A percentile compares a stretch with the other conserved stretches of the same genome.
phyloP scores from a whole-genome alignment of 2,888 invertebrate genomes.

The Agriopis leucophaearia region DNA sequence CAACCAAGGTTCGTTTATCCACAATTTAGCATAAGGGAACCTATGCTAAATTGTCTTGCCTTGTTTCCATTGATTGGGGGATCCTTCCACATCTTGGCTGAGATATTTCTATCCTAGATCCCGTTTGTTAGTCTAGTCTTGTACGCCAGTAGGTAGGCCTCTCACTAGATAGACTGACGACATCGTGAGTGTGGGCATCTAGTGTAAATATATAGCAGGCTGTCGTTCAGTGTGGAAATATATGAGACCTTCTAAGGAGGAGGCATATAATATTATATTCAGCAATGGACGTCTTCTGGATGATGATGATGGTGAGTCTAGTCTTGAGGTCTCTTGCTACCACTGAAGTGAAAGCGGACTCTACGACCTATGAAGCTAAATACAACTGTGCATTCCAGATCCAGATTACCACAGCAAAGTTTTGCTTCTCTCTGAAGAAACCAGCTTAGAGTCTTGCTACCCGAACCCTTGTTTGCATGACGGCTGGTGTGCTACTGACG shows the following conservation, averaged over 20 bases:
- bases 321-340: background rate
- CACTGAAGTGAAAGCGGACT: background rate
- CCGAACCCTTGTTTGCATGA: slow-evolving; percentile 91
- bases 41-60: no score
- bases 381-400: slow-evolving; percentile 71
- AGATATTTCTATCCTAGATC: no score
- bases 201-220: no score
- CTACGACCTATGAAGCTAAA: background rate
- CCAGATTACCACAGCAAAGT: slow-evolving; percentile 88
- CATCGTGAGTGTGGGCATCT: no score
- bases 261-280: background rate
- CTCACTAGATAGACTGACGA: no score
- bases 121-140: no score
- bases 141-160: no score
- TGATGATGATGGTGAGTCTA: no score
- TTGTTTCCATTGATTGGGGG: no score
- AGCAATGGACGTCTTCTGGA: background rate
- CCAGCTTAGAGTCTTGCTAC: slow-evolving; percentile 88
- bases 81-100: no score
- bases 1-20: slow-evolving; percentile 76
- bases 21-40: background rate
- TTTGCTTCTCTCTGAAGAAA: slow-evolving; percentile 85
- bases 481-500: slow-evolving; percentile 88
- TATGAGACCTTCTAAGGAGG: no score
- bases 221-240: no score